Evolutionary conservation across 2,797 vertebrate genomes (phyloP).

Genomic region (Sebastes miniatus): DNA sequence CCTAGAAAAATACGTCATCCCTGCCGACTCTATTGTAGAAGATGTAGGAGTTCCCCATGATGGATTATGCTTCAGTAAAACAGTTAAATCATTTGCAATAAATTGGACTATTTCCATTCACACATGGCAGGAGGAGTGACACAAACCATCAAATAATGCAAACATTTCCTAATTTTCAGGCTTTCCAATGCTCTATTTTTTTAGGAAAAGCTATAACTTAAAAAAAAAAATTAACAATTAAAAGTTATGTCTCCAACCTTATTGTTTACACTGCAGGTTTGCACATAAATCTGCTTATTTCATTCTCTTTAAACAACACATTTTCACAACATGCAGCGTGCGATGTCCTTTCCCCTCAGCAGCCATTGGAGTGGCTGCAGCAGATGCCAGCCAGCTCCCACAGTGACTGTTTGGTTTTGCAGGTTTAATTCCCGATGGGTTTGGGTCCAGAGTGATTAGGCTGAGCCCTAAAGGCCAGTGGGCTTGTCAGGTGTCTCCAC

Average conservation of each 20-base stretch:
- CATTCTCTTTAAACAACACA: neutral
- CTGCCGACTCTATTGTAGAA: neutral
- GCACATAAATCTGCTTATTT: neutral
- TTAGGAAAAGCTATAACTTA: neutral
- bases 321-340: neutral
- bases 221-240: neutral
- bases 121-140: neutral
- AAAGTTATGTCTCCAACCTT: neutral
- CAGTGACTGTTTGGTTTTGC: conserved; percentile 80
- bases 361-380: conserved; percentile 34
- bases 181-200: neutral
- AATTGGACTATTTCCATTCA: neutral
- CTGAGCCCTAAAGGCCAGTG: conserved; percentile 73
- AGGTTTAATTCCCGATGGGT: conserved; percentile 77
- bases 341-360: conserved; percentile 15
- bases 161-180: neutral
- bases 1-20: no score
- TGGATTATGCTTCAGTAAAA: neutral
- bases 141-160: neutral
- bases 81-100: neutral
- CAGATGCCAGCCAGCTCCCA: conserved; percentile 77
- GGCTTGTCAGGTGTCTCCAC: conserved; percentile 79
- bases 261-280: neutral
- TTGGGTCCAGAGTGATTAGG: conserved; percentile 77
- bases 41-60: neutral